phyloP scores from a whole-genome alignment of 2,113 vertebrate species.

The Myiagra hebetior region DNA sequence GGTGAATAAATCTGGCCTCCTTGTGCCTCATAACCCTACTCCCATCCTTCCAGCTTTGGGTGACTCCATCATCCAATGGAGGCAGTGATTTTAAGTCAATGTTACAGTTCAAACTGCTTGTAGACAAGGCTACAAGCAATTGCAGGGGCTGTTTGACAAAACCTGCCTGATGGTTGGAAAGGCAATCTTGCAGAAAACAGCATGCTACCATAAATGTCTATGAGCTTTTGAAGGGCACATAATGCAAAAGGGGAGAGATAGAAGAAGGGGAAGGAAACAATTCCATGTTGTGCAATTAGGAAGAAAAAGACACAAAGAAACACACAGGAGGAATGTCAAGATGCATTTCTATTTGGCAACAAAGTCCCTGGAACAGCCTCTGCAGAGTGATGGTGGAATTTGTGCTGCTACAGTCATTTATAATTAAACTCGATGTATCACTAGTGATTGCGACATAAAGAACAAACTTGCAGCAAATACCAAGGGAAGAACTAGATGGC shows the following conservation, averaged over 20 bases:
- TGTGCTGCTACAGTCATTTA: background rate
- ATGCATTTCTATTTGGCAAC: background rate
- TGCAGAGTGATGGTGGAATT: background rate
- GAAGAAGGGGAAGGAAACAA: background rate
- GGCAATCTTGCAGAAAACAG: background rate
- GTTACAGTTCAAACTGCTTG: conserved; percentile 14
- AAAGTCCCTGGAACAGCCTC: background rate
- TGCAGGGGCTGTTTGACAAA: background rate
- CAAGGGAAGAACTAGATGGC: background rate
- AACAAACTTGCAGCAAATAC: background rate
- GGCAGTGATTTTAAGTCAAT: conserved; percentile 7
- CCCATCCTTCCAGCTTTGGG: background rate
- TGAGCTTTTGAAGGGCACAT: background rate
- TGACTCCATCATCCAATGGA: background rate
- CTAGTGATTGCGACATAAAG: background rate
- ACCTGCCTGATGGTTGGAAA: background rate
- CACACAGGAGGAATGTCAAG: background rate
- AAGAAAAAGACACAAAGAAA: background rate
- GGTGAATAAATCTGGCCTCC: background rate
- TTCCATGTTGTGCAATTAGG: background rate
- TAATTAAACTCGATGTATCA: background rate
- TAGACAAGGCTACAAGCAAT: background rate
- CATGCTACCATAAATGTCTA: background rate
- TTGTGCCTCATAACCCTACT: background rate
- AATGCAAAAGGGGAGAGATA: background rate